Conservation (phyloP, 53 echinoderm and acorn worm species). For the Pentamera pediparva region DNA sequence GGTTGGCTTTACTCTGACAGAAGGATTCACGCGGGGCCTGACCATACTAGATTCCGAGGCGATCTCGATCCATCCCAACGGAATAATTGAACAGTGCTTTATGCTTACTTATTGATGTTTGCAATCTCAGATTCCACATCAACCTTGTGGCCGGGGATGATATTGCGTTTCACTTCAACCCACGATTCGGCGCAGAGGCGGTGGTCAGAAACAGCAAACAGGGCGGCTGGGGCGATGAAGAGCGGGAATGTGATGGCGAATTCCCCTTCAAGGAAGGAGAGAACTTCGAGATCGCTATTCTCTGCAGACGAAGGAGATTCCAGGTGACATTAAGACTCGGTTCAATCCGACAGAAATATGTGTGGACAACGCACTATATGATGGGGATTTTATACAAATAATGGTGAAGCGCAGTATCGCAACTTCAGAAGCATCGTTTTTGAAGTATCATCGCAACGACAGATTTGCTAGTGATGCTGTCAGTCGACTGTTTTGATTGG, state of each 20-base stretch:
- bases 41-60: neutral
- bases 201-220: slow-evolving; percentile 14
- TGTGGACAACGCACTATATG: too few species aligned
- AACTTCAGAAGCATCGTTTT: neutral
- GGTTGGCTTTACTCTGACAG: too few species aligned
- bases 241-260: neutral
- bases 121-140: slow-evolving; percentile 1
- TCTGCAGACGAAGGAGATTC: slow-evolving; percentile 16
- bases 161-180: slow-evolving; percentile 17
- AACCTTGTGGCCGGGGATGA: slow-evolving; percentile 25
- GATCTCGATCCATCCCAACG: too few species aligned
- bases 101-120: neutral
- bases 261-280: slow-evolving; percentile 22
- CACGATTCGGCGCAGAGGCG: slow-evolving; percentile 5
- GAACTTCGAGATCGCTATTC: slow-evolving; percentile 6
- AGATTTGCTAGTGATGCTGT: too few species aligned
- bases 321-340: neutral
- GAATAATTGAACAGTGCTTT: neutral
- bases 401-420: neutral
- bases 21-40: neutral
- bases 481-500: too few species aligned
- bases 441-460: neutral
- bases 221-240: slow-evolving; percentile 26
- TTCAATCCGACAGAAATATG: too few species aligned
- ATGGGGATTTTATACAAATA: too few species aligned